Evolutionary conservation across 2,797 vertebrate genomes (phyloP).

Genomic region (Adrianichthys oophorus): DNA sequence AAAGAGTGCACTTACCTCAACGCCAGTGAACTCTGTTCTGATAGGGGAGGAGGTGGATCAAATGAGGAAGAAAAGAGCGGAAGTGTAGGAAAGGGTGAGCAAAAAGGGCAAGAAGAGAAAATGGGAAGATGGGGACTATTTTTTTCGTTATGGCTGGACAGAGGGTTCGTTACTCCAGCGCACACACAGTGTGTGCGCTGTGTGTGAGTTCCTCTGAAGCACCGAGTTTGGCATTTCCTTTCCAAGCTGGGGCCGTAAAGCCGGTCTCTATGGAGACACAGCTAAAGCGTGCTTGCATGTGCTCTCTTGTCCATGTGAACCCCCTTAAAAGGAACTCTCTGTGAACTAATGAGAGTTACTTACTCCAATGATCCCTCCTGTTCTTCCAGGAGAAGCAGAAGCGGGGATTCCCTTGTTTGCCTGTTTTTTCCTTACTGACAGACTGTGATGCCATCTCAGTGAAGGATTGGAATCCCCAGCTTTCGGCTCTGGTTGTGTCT

Average conservation of each 20-base stretch:
- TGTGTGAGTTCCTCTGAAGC: constrained; percentile 21
- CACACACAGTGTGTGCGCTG: constrained; percentile 23
- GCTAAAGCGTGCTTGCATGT: constrained; percentile 40
- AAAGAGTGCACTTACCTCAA: constrained; percentile 64
- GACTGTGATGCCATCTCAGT: constrained; percentile 72
- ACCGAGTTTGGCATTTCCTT: constrained; percentile 67
- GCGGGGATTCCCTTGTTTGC: constrained; percentile 71
- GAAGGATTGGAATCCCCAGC: constrained; percentile 72
- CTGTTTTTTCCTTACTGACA: constrained; percentile 41
- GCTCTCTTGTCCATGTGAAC: constrained; percentile 33
- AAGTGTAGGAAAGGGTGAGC: background rate
- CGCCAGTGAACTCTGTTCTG: constrained; percentile 55
- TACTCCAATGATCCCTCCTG: constrained; percentile 10
- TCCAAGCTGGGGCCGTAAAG: constrained; percentile 38
- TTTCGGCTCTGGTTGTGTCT: constrained; percentile 6
- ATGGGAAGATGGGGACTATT: constrained; percentile 31
- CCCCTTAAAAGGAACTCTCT: constrained; percentile 42
- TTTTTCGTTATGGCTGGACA: constrained; percentile 20
- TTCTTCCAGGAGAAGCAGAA: constrained; percentile 41
- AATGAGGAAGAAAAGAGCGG: background rate
- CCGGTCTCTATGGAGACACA: constrained; percentile 65
- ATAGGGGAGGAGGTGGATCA: constrained; percentile 14
- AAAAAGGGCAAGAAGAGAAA: background rate
- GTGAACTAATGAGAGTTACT: constrained; percentile 37
- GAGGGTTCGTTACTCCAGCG: too few relatives aligned